Evolutionary conservation across 1,140 invertebrate species (phyloP), one percentile per base, ranked within the genome.

Genomic region (Musca domestica): DNA sequence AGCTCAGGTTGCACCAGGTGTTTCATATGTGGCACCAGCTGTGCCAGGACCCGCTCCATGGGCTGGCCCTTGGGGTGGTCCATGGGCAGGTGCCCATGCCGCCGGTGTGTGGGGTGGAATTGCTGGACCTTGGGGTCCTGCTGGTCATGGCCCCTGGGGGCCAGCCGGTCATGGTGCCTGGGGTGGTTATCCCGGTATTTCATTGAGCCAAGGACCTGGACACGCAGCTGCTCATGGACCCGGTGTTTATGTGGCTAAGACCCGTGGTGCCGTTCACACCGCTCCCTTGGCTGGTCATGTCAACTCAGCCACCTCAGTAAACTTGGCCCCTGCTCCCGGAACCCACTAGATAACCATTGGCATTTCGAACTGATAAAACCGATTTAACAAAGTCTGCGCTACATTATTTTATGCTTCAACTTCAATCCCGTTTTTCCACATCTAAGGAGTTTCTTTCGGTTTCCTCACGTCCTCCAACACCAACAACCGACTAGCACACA

Each of bases 221-320:
- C 76, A 74, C 71, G 67, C 52, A 49, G 58, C 48, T 22, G 66
- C 49, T 25, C 76, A 76, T 63, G 78, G 78, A 14, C 73, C 77
- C 70, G 78, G 79, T 69, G 76, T 76, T 68, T 85, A 85, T 72
- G 84, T 85, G n/a, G 84, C 84, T 67, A 84, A 84, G 69, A 85
- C 83, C 64, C 82, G 83, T 69, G 84, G 84, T 64, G 83, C 84
- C 66, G 74, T 85, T 51, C 84, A 85, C 70, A 81, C 81, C 51
- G 84, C 84, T 70, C 84, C 84, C 17, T 76, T 85, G 27, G 83
- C 84, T 61, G 83, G 84, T 68, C 79, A 81, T 71, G 73, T 78
- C 68, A 76, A 75, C 71, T 81, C 79, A 0, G 79, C 77, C 65
- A 77, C 79, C 25, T 81, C 79, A 14, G 67, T 81, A 77, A 85